Percentiles rank a stretch among this genome's conserved stretches.
phyloP scores from a whole-genome alignment of 2,888 invertebrate genomes.

The Hirtodrosophila alboralis region DNA sequence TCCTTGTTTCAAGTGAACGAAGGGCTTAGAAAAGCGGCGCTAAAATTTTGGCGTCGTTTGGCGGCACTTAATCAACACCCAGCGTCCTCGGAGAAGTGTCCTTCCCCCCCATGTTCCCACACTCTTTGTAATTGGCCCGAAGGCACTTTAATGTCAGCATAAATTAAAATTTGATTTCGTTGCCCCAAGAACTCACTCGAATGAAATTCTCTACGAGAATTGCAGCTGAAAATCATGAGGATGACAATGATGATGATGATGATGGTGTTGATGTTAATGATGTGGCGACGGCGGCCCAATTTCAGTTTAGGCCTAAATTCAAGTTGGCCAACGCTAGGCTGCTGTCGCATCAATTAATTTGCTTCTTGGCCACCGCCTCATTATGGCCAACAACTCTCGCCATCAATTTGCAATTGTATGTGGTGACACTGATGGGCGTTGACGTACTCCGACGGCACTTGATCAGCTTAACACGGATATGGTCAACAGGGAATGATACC shows the following conservation, averaged over 20 bases:
- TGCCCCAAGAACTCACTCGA: constrained; percentile 43
- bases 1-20: constrained; percentile 17
- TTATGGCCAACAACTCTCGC: constrained; percentile 48
- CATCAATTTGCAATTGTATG: constrained; percentile 62
- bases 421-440: constrained; percentile 32
- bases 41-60: constrained; percentile 13
- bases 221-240: no score
- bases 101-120: constrained; percentile 4
- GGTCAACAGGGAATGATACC: not conserved
- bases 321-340: constrained; percentile 19
- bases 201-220: constrained; percentile 58
- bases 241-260: no score
- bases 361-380: constrained; percentile 39
- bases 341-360: constrained; percentile 66
- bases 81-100: constrained; percentile 8
- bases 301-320: constrained; percentile 41
- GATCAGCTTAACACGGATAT: constrained; percentile 43
- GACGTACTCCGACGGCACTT: constrained; percentile 33
- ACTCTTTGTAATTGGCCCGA: constrained; percentile 64
- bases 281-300: constrained; percentile 36
- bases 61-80: constrained; percentile 26
- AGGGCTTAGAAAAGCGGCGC: constrained; percentile 15
- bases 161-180: constrained; percentile 69
- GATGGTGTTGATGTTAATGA: no score
- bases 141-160: constrained; percentile 71